These are phyloP conservation scores for Otis tarda DNA, from an alignment of 2,113 vertebrate genomes.

Conservation along the genomic window DNA sequence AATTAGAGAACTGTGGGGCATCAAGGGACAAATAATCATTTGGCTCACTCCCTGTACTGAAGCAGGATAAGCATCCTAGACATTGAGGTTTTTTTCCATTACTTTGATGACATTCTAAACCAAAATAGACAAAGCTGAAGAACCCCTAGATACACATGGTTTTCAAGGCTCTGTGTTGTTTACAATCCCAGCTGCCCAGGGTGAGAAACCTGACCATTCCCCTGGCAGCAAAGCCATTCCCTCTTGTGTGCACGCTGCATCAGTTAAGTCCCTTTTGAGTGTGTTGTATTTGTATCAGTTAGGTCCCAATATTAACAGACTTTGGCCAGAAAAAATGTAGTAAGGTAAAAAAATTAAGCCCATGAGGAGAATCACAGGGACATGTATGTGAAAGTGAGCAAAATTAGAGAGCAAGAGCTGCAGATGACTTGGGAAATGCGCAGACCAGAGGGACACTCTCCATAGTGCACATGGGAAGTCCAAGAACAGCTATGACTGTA, in stretches of 20 bases:
- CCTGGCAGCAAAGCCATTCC: not conserved
- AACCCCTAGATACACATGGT: accelerated
- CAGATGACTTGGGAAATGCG: not conserved
- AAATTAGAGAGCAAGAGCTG: not conserved
- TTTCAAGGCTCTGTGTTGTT: not conserved
- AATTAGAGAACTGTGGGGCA: not conserved
- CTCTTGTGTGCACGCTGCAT: accelerated
- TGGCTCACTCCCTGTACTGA: not conserved
- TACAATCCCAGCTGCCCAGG: not conserved
- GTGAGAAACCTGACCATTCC: not conserved
- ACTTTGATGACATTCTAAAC: not conserved
- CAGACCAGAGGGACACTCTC: not conserved
- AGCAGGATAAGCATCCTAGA: not conserved
- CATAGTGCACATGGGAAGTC: accelerated
- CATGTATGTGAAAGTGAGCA: not conserved
- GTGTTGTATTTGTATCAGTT: accelerated
- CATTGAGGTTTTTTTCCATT: not conserved
- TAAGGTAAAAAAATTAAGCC: not conserved
- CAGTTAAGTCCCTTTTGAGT: not conserved
- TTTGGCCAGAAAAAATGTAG: not conserved
- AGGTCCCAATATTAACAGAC: not conserved
- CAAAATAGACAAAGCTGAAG: not conserved
- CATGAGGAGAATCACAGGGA: not conserved
- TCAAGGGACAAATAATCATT: not conserved
- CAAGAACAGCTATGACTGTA: accelerated